Percentiles rank a stretch among this genome's conserved stretches.
These are phyloP conservation scores for Penaeus chinensis DNA, from an alignment of 1,140 invertebrate species.

Conservation along the genomic window DNA sequence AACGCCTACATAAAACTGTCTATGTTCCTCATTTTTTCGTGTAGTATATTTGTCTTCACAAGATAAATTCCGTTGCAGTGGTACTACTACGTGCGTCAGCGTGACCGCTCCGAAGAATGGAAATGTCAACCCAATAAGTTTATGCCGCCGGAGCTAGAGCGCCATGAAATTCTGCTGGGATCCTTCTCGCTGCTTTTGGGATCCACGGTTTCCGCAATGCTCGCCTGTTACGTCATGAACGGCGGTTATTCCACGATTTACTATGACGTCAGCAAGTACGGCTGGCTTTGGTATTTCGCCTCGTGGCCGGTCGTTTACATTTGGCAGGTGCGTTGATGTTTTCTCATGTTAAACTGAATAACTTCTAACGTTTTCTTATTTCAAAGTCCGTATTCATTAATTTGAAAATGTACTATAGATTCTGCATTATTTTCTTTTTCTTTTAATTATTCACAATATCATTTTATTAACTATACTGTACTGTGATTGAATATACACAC, in stretches of 20 bases:
- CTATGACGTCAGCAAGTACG: slow-evolving; percentile 75
- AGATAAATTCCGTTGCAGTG: slow-evolving; percentile 70
- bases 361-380: too few relatives aligned
- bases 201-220: slow-evolving; percentile 70
- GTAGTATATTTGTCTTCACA: neutral
- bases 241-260: slow-evolving; percentile 77
- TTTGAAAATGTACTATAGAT: too few relatives aligned
- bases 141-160: slow-evolving; percentile 75
- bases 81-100: slow-evolving; percentile 77
- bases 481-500: too few relatives aligned
- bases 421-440: too few relatives aligned
- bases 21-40: too few relatives aligned
- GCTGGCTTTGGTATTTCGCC: slow-evolving; percentile 76
- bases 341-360: too few relatives aligned
- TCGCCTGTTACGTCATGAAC: slow-evolving; percentile 77
- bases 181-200: slow-evolving; percentile 73
- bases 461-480: too few relatives aligned
- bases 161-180: slow-evolving; percentile 77
- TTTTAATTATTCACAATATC: too few relatives aligned
- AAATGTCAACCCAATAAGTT: slow-evolving; percentile 81
- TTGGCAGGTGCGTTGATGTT: slow-evolving; percentile 70
- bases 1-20: too few relatives aligned
- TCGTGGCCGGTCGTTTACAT: slow-evolving; percentile 77
- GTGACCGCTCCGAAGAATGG: slow-evolving; percentile 76
- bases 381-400: too few relatives aligned